Evolutionary conservation across 2,888 invertebrate genomes (phyloP), one percentile per base, ranked within the genome.

Genomic region (Orthosia cruda): DNA sequence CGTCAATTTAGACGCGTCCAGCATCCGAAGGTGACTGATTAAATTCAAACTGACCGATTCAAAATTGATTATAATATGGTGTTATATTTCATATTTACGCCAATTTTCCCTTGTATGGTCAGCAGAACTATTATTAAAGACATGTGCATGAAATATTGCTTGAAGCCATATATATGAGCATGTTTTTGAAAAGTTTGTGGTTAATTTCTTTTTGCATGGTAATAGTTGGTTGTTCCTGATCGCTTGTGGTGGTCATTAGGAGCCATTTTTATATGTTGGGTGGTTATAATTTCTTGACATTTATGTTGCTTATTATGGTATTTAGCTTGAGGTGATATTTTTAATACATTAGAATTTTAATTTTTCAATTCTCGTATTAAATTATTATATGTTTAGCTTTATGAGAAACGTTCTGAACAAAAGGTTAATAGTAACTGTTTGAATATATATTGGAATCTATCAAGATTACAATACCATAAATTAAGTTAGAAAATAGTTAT

Each of bases 81-180:
- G 40, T 77, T 63, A 70, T 5, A 61, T 80, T 77, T 57, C 63
- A 69, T 45, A 69, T 54, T 66, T 49, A 63, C 23, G 23, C n/a
- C 49, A 2, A 57, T 83, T 55, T 66, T 9, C 23, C 69, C 69
- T 49, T 66, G 3, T 66, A 69, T 58, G 77, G 83, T 11, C 26
- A 70, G 52, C 40, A 58, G 62, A 66, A 52, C 40, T 77, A 23
- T 80, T 26, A 82, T 80, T 77, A 82, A 26, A 11, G 61, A 20
- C 76, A 79, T 81, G 32, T 81, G 82, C 76, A 47, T 18, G n/a
- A 59, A 23, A 23, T 58, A 63, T 40, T 32, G 68, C 82, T 69
- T 20, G 3, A 52, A 62, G 77, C 65, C 1, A 74, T 23, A 49
- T 9, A 74, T 23, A 49, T 9, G 7, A 13, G 18, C 18, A 62